Percentiles rank a stretch among this genome's conserved stretches.
Evolutionary conservation across 2,797 vertebrate species (phyloP).

Genomic region (Microhierax caerulescens): DNA sequence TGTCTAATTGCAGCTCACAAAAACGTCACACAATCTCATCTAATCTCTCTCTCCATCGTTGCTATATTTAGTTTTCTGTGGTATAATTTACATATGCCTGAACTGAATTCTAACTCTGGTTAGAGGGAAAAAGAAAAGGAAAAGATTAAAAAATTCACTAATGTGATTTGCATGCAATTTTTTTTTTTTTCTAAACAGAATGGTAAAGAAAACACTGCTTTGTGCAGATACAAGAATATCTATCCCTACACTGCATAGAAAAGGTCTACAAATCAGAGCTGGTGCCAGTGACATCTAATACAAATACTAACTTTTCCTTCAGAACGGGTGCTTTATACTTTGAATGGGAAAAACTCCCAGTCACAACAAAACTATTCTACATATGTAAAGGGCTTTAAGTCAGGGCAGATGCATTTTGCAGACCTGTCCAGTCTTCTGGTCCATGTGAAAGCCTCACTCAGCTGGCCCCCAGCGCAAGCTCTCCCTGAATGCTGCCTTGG

Average conservation of each 20-base stretch:
- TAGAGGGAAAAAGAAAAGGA: background rate
- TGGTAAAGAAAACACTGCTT: background rate
- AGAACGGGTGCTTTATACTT: background rate
- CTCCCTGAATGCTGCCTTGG: background rate
- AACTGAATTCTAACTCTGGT: conserved; percentile 21
- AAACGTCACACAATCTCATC: conserved; percentile 50
- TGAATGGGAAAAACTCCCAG: background rate
- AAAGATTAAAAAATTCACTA: background rate
- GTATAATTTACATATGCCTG: conserved; percentile 18
- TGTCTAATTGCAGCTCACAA: conserved; percentile 62
- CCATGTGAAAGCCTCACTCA: background rate
- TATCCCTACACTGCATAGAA: background rate
- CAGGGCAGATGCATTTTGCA: background rate
- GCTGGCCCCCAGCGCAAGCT: background rate
- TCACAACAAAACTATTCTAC: background rate
- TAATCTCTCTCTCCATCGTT: conserved; percentile 37
- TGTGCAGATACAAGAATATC: background rate
- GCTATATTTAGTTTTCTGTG: conserved; percentile 54
- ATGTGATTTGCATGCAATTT: background rate
- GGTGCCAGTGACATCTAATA: background rate
- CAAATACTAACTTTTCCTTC: background rate
- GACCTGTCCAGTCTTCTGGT: background rate
- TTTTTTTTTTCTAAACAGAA: background rate
- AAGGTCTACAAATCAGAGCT: background rate
- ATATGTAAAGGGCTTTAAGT: background rate